These are phyloP conservation scores for Steinernema scapterisci DNA, from an alignment of 2,888 invertebrate species.

Conservation along the genomic window DNA sequence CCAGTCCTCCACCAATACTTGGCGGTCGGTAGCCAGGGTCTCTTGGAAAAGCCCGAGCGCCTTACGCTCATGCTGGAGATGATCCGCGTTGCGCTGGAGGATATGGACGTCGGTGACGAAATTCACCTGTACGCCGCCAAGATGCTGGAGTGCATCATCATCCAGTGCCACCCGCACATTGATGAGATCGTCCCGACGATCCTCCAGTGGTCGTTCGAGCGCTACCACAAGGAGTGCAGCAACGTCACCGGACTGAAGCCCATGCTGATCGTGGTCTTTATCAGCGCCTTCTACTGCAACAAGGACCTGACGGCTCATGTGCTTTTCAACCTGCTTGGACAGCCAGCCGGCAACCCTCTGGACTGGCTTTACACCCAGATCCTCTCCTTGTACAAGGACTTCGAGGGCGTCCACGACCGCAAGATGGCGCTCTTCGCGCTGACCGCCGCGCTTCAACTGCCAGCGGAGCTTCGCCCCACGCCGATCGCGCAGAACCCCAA, in stretches of 20 bases:
- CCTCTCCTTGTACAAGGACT: slow-evolving; percentile 36
- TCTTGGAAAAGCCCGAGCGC: slow-evolving; percentile 86
- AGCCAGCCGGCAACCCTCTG: slow-evolving; percentile 37
- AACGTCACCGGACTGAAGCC: slow-evolving; percentile 39
- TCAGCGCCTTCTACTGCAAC: slow-evolving; percentile 45
- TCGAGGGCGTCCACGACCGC: slow-evolving; percentile 48
- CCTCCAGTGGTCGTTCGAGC: slow-evolving; percentile 36
- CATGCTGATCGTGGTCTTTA: slow-evolving; percentile 47
- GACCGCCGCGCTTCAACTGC: slow-evolving; percentile 36
- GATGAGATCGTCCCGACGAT: slow-evolving; percentile 41
- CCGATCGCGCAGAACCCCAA: slow-evolving; percentile 34
- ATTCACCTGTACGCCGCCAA: slow-evolving; percentile 95
- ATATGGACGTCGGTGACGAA: slow-evolving; percentile 80
- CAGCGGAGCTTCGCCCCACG: slow-evolving; percentile 38
- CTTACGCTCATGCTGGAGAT: slow-evolving; percentile 90
- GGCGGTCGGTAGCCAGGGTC: slow-evolving; percentile 89
- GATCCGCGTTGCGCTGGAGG: slow-evolving; percentile 73
- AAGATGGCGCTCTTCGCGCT: slow-evolving; percentile 48
- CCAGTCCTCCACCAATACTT: slow-evolving; percentile 96
- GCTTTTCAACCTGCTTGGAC: slow-evolving; percentile 37
- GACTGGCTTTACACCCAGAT: slow-evolving; percentile 46
- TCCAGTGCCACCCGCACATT: slow-evolving; percentile 49
- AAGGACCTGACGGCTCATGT: slow-evolving; percentile 41
- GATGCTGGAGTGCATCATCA: slow-evolving; percentile 77
- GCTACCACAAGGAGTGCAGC: slow-evolving; percentile 17